A percentile compares a stretch with the other conserved stretches of the same genome.
Evolutionary conservation across 2,797 vertebrate species (phyloP).

Genomic region (Pantherophis vulpinus): DNA sequence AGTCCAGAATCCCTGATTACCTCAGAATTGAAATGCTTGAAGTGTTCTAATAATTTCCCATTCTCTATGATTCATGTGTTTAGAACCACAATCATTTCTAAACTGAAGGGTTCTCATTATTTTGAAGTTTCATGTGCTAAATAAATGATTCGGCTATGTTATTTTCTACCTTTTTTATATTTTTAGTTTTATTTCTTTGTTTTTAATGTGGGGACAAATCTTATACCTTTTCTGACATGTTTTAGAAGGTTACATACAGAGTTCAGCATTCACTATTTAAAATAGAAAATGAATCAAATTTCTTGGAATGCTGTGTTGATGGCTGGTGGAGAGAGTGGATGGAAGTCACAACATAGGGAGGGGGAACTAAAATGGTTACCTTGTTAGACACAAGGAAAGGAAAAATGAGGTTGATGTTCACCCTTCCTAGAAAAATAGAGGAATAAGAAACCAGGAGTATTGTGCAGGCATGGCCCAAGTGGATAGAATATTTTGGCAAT

Average conservation of each 20-base stretch:
- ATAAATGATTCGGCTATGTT: slow-evolving; percentile 53
- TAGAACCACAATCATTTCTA: slow-evolving; percentile 68
- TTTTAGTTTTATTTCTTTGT: slow-evolving; percentile 47
- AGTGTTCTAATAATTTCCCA: slow-evolving; percentile 65
- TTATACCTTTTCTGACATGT: slow-evolving; percentile 11
- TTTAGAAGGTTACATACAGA: slow-evolving; percentile 50
- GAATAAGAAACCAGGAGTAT: slow-evolving; percentile 58
- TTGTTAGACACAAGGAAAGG: slow-evolving; percentile 42
- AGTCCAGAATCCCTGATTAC: slow-evolving; percentile 68
- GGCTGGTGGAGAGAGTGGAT: background rate
- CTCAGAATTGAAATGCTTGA: slow-evolving; percentile 69
- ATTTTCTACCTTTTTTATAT: slow-evolving; percentile 57
- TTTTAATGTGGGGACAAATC: slow-evolving; percentile 26
- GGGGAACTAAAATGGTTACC: slow-evolving; percentile 9
- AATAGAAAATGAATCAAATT: slow-evolving; percentile 60
- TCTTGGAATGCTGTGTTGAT: slow-evolving; percentile 49
- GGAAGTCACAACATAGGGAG: background rate
- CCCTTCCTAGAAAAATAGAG: slow-evolving; percentile 62
- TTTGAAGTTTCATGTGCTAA: slow-evolving; percentile 62
- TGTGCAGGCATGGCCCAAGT: slow-evolving; percentile 60
- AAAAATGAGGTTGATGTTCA: slow-evolving; percentile 55
- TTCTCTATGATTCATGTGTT: slow-evolving; percentile 57
- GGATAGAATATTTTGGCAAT: slow-evolving; percentile 28
- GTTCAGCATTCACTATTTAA: slow-evolving; percentile 57
- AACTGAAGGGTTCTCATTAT: slow-evolving; percentile 65